phyloP scores from a whole-genome alignment of 2,113 vertebrate genomes.

The Triplophysa tibetana region DNA sequence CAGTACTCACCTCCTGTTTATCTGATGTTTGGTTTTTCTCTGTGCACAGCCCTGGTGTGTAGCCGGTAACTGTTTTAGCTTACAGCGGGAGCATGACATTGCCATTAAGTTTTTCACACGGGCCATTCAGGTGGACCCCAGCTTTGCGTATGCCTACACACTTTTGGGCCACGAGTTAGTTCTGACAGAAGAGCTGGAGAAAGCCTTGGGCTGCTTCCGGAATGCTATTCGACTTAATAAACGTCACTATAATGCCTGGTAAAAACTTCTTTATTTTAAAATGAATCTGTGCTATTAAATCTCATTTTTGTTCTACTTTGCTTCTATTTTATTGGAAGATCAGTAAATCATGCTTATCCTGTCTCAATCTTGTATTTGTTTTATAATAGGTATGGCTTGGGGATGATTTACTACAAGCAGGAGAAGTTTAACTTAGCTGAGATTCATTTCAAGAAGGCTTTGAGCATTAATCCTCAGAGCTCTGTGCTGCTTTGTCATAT shows the following conservation, averaged over 20 bases:
- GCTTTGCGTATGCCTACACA: slow-evolving; percentile 96
- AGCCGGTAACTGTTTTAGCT: slow-evolving; percentile 97
- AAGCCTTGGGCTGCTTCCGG: slow-evolving; percentile 92
- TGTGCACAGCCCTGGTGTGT: slow-evolving; percentile 93
- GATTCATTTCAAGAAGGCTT: slow-evolving; percentile 98
- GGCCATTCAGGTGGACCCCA: slow-evolving; percentile 97
- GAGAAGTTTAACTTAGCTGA: slow-evolving; percentile 98
- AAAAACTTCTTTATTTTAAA: not conserved
- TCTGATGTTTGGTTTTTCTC: not conserved
- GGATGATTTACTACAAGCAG: slow-evolving; percentile 99
- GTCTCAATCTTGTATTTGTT: not conserved
- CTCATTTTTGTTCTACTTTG: too few species aligned
- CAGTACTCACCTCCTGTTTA: too few species aligned
- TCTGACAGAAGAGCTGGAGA: slow-evolving; percentile 94
- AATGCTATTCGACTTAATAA: slow-evolving; percentile 96
- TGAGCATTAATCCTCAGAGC: slow-evolving; percentile 98
- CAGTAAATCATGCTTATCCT: not conserved
- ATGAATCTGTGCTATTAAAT: too few species aligned
- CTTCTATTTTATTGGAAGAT: too few species aligned
- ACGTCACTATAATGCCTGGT: slow-evolving; percentile 96
- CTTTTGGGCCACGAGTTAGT: slow-evolving; percentile 95
- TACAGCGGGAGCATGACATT: slow-evolving; percentile 96
- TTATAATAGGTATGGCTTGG: slow-evolving; percentile 91
- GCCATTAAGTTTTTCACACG: slow-evolving; percentile 99
- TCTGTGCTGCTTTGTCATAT: slow-evolving; percentile 98